Base-by-base conservation (phyloP, 2,797 vertebrate species). In the Platyrinchus mystaceus region DNA sequence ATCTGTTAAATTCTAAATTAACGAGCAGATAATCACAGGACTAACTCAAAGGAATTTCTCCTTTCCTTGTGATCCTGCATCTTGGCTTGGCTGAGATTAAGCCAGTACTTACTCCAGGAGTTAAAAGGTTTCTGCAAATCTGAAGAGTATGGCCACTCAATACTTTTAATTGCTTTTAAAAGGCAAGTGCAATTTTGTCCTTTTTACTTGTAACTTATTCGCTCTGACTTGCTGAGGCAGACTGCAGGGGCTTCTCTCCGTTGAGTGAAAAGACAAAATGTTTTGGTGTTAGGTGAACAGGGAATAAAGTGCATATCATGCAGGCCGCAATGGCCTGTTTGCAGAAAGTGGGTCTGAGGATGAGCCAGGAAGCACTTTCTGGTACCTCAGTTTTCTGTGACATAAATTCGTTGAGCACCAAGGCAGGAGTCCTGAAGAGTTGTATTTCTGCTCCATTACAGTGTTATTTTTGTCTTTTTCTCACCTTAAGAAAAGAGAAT, bases 271-370 rank as follows among this genome's bases (percentile, higher is more conserved):
- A 70, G 43, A 26, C 26, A 41, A 28, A 76, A 59, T 41, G 27
- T 49, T 73, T 53, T 79, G 50, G 30, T 79, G n/a, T 28, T 58
- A 68, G 12, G 10, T 12, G 7, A 74, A 18, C 14, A 47, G 47
- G 52, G 50, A 76, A 32, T 66, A 47, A 88, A 50, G 24, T 3
- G 5, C 3, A 1, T 44, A 27, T 68, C 17, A 20, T 0, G 0
- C 37, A 53, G 58, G 14, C 46, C 46, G 41, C 62, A 84, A 75
- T 6, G 62, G 20, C 53, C 22, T 26, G 37, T 71, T 87, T 78
- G 44, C 44, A 70, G 37, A 50, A 53, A 32, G 13, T 20, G 14
- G 3, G 81, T 88, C 59, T 74, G 71, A 60, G n/a, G 27, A 21
- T 70, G 30, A 80, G n/a, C 17, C 41, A 26, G 37, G 34, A 67